A percentile compares a stretch with the other conserved stretches of the same genome.
These are phyloP conservation scores for Drosophila sordidapex DNA, from an alignment of 2,888 invertebrate species.

Conservation along the genomic window DNA sequence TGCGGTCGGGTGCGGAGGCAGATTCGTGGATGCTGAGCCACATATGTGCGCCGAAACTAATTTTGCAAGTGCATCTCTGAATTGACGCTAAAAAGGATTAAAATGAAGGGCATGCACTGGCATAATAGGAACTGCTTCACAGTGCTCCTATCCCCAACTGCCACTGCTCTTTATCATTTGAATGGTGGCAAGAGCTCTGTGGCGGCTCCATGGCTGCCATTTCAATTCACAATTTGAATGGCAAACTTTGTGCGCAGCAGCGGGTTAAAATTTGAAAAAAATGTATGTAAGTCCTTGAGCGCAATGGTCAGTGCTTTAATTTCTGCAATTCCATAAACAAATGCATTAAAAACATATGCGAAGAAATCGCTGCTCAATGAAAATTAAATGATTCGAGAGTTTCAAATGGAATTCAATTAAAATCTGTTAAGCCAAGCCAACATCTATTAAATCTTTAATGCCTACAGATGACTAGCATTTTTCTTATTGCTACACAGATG, in stretches of 20 bases:
- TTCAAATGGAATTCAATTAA: constrained; percentile 1
- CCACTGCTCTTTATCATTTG: constrained; percentile 15
- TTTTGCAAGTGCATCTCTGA: constrained; percentile 72
- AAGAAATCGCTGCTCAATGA: constrained; percentile 9
- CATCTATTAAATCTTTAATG: neutral
- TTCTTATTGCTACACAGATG: constrained; percentile 7
- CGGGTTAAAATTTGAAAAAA: constrained; percentile 17
- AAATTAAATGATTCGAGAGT: constrained; percentile 1
- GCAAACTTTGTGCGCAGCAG: constrained; percentile 26
- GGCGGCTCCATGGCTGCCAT: constrained; percentile 10
- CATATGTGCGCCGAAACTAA: constrained; percentile 62
- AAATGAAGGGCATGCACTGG: constrained; percentile 64
- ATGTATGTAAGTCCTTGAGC: constrained; percentile 19
- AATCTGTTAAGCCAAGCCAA: neutral
- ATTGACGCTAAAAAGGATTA: constrained; percentile 76
- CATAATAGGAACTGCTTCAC: constrained; percentile 65
- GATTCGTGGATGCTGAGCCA: constrained; percentile 14
- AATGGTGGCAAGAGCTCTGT: constrained; percentile 13
- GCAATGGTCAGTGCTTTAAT: constrained; percentile 26
- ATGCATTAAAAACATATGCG: constrained; percentile 39
- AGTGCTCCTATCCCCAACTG: constrained; percentile 2
- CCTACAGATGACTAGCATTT: neutral
- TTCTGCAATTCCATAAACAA: constrained; percentile 48
- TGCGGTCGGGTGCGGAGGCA: neutral
- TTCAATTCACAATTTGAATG: constrained; percentile 56